phyloP scores from a whole-genome alignment of 1,140 invertebrate species.

The Cyphomyrmex costatus region DNA sequence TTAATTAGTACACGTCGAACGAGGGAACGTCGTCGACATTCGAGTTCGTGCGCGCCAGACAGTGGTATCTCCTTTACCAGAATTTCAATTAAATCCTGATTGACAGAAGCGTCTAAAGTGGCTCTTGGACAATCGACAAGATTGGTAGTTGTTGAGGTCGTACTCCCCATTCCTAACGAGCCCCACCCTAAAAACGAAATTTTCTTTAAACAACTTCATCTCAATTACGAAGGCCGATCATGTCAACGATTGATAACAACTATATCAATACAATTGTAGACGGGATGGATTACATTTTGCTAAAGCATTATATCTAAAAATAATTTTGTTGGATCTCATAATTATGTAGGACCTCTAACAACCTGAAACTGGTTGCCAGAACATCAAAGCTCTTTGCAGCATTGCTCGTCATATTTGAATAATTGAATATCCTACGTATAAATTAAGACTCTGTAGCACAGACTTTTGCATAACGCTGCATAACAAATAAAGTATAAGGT shows the following conservation, averaged over 20 bases:
- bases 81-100: conserved; percentile 57
- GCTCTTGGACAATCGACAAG: conserved; percentile 36
- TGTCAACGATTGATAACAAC: neutral
- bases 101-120: conserved; percentile 19
- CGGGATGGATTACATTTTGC: too few species aligned
- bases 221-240: neutral
- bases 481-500: too few species aligned
- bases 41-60: conserved; percentile 13
- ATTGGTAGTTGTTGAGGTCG: conserved; percentile 33
- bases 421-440: too few species aligned
- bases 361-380: too few species aligned
- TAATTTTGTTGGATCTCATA: too few species aligned
- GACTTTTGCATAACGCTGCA: too few species aligned
- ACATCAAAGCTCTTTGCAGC: too few species aligned
- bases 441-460: too few species aligned
- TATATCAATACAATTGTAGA: neutral
- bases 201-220: neutral
- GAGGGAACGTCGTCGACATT: conserved; percentile 27
- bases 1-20: conserved; percentile 55
- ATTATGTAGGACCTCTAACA: too few species aligned
- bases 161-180: conserved; percentile 37
- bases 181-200: neutral
- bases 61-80: conserved; percentile 23
- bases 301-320: too few species aligned
- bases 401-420: too few species aligned